Base-by-base conservation (phyloP, 2,797 vertebrate species). In the Phyllotis vaccarum region DNA sequence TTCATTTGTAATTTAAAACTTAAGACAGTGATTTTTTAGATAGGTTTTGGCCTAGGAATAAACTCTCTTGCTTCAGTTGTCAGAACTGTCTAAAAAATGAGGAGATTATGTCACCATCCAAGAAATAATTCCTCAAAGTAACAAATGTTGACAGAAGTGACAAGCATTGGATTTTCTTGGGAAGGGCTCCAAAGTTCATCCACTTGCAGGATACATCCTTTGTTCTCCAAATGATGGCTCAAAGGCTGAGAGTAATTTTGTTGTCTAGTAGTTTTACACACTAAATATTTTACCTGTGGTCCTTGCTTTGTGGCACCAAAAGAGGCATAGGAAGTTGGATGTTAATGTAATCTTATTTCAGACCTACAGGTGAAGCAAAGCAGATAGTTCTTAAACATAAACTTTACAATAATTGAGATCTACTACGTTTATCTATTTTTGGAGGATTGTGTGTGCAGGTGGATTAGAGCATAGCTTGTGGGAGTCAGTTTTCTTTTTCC, bases 71-170 rank as follows among this genome's bases (percentile, higher is more conserved):
- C 56, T 86, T 92, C 89, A 29, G 88, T 95, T 95, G 93, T 70
- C 74, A 86, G 78, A 82, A 58, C 76, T 93, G 75, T 85, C 86
- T 93, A 94, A 74, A 92, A 82, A 85, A 66, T 49, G 89, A 90
- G 87, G 66, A 94, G 76, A 90, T 91, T 82, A 93, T 95, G 97
- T 95, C 1, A 89, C 95, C 91, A 43, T 58, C 64, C 79, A 91
- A 85, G 80, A 95, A 96, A 91, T 95, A 95, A 94, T 92, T 76
- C 22, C 14, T 70, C 96, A 96, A 46, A 83, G 81, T 92, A 94
- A 49, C 96, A 78, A 95, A 93, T 91, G 78, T 34, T 97, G 70
- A 52, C 85, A 97, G 92, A 93, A 97, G 74, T 96, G 64, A 90
- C 90, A 79, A 72, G 27, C 1, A 81, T 86, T 95, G 97, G 66